phyloP scores from a whole-genome alignment of 2,797 vertebrate genomes.

The Pelochelys cantorii region DNA sequence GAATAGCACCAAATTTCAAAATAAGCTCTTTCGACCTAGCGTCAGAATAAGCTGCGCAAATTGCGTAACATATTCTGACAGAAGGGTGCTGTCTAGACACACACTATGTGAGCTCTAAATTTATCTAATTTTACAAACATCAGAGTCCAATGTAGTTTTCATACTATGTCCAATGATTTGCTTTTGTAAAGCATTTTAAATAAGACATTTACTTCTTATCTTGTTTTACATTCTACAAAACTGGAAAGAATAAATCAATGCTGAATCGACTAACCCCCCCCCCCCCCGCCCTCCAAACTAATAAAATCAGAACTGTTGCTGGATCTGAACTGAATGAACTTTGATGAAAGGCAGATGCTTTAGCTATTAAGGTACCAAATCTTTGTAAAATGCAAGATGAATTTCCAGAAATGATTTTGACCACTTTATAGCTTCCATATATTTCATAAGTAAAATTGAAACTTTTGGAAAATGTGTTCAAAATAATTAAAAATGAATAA shows the following conservation, averaged over 20 bases:
- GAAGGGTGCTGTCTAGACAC: too few species aligned
- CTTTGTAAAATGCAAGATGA: constrained; percentile 12
- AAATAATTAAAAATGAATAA: background rate
- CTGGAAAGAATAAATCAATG: constrained; percentile 74
- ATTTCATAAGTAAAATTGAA: constrained; percentile 75
- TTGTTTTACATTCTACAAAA: constrained; percentile 65
- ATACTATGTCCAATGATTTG: background rate
- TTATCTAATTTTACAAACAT: background rate
- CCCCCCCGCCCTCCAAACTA: background rate
- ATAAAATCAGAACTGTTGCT: constrained; percentile 69
- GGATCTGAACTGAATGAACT: constrained; percentile 70
- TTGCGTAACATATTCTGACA: too few species aligned
- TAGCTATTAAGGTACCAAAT: constrained; percentile 54
- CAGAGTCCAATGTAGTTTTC: background rate
- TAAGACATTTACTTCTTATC: constrained; percentile 8
- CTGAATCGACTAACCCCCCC: constrained; percentile 52
- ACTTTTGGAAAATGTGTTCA: constrained; percentile 64
- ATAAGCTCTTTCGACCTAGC: too few species aligned
- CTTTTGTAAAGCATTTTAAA: constrained; percentile 34
- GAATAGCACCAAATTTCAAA: too few species aligned
- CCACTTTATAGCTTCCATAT: background rate
- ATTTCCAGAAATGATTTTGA: constrained; percentile 71
- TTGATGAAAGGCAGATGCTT: constrained; percentile 70
- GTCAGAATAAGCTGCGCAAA: too few species aligned
- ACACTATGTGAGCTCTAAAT: background rate